Percentiles rank a stretch among this genome's conserved stretches.
Evolutionary conservation across 1,140 invertebrate genomes (phyloP).

Genomic region (Calosoma granatense): DNA sequence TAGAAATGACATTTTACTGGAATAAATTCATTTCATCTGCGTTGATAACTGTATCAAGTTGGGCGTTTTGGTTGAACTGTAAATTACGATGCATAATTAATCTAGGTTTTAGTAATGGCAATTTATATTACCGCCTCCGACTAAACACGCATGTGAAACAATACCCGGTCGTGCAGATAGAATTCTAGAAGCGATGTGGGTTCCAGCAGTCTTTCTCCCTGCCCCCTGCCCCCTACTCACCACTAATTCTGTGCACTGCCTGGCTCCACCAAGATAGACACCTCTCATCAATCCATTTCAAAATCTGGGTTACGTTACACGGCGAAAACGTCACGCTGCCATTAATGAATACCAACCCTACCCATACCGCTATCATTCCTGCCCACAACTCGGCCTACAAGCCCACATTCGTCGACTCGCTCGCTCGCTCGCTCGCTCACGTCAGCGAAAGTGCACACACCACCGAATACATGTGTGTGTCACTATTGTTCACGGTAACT

Average conservation of each 20-base stretch:
- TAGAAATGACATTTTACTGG: too few species aligned
- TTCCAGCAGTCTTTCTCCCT: too few species aligned
- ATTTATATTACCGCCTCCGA: neutral
- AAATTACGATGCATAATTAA: slow-evolving; percentile 8
- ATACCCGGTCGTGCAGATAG: neutral
- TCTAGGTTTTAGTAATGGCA: slow-evolving; percentile 8
- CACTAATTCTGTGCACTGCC: neutral
- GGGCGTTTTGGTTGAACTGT: neutral
- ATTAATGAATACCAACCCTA: neutral
- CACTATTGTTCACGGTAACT: too few species aligned
- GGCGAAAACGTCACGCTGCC: too few species aligned
- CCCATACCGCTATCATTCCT: too few species aligned
- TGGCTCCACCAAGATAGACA: neutral
- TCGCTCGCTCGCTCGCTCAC: too few species aligned
- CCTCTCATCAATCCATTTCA: neutral
- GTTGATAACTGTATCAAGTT: slow-evolving; percentile 1
- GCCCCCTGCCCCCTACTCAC: neutral
- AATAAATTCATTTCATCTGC: too few species aligned
- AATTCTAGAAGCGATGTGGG: neutral
- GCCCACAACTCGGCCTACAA: too few species aligned
- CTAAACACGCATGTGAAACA: slow-evolving; percentile 1
- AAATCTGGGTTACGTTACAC: neutral
- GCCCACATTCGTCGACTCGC: too few species aligned
- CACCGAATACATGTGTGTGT: too few species aligned
- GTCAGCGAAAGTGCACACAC: too few species aligned